Base-by-base conservation (phyloP, 2,113 vertebrate genomes). In the Platysteira castanea region DNA sequence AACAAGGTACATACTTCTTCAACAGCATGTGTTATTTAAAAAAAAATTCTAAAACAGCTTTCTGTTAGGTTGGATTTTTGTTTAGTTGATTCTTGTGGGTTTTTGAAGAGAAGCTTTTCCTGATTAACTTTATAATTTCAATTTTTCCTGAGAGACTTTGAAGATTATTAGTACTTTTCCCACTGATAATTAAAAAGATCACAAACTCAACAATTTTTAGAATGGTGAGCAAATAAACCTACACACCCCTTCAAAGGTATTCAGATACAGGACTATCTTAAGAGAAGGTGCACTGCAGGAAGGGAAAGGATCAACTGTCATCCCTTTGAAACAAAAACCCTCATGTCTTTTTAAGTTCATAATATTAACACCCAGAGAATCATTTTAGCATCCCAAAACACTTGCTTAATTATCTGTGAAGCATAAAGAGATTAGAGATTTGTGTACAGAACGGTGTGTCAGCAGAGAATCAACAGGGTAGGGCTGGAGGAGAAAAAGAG, bases 81-180 rank as follows among this genome's bases (percentile, higher is more conserved):
- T 63, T 76, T 53, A 31, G 18, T 52, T 76, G 7, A 0, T 8
- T n/a, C 75, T 35, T 13, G 1, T 41, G 30, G 7, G 1, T 1
- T 59, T 42, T 61, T 81, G 41, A 61, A 77, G 20, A 37, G 3
- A 47, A 27, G 2, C 8, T 70, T 82, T 71, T 71, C 42, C 39
- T 46, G 27, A 87, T 60, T 63, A 78, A n/a, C 14, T 50, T 80
- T 50, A 63, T 49, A 0, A 69, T 70, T 95, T 52, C 33, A 35
- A 8, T 44, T 61, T 85, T 74, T 73, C 79, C 22, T 64, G 46
- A 78, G 22, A 89, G 10, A 75, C 30, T 82, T 35, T 44, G 37
- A 85, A 61, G 21, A 23, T 21, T 47, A n/a, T 35, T 75, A n/a
- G 4, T 61, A 63, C 41, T 90, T 73, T 76, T 86, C 21, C 21